phyloP scores from a whole-genome alignment of 2,888 invertebrate species.

The Lobophora halterata region DNA sequence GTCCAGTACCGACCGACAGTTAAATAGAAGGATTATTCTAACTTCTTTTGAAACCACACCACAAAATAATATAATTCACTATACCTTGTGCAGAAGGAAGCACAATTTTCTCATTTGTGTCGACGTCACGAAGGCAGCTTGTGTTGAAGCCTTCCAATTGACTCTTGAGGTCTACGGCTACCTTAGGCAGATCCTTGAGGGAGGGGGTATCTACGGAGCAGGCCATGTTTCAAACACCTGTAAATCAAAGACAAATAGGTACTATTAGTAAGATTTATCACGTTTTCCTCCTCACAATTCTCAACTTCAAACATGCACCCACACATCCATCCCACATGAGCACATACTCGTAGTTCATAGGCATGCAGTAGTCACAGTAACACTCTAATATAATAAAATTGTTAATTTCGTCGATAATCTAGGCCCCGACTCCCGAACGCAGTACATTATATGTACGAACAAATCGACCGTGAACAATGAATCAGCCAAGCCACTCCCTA shows the following conservation, averaged over 20 bases:
- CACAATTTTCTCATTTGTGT: slow-evolving; percentile 94
- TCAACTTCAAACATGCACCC: slow-evolving; percentile 10
- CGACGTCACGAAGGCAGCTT: slow-evolving; percentile 92
- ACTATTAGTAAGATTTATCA: no score
- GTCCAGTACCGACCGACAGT: no score
- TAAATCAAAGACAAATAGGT: slow-evolving; percentile 23
- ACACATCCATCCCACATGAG: slow-evolving; percentile 1
- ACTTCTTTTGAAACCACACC: background rate
- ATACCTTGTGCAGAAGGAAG: slow-evolving; percentile 96
- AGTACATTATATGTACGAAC: slow-evolving; percentile 26
- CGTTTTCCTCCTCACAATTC: no score
- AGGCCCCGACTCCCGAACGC: slow-evolving; percentile 20
- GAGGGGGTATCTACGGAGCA: slow-evolving; percentile 86
- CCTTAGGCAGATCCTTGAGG: slow-evolving; percentile 95
- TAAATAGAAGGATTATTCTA: no score
- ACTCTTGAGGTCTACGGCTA: slow-evolving; percentile 92
- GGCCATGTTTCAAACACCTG: slow-evolving; percentile 64
- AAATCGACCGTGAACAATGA: slow-evolving; percentile 33
- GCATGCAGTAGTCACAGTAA: slow-evolving; percentile 2
- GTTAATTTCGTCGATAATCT: slow-evolving; percentile 25
- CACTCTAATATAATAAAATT: slow-evolving; percentile 24
- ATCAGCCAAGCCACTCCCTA: slow-evolving; percentile 22
- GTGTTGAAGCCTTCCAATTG: slow-evolving; percentile 96
- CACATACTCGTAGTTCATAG: background rate
- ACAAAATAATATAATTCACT: no score